Percentiles rank a stretch among this genome's conserved stretches.
phyloP scores from a whole-genome alignment of 1,140 invertebrate genomes.

The Ceratitis capitata region DNA sequence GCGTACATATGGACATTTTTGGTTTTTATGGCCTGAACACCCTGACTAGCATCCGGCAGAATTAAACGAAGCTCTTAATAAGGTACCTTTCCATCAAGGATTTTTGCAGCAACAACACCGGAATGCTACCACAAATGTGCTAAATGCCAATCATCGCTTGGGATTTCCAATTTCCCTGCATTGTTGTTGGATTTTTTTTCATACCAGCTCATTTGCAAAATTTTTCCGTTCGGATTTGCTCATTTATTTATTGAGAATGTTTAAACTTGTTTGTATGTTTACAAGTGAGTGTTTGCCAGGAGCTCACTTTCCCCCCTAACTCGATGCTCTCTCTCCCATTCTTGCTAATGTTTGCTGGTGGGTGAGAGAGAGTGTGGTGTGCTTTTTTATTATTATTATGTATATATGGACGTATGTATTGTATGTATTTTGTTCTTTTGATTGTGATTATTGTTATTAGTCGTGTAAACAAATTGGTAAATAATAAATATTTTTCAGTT shows the following conservation, averaged over 20 bases:
- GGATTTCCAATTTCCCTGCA: neutral
- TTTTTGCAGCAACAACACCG: no score
- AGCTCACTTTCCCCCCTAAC: no score
- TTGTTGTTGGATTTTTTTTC: neutral
- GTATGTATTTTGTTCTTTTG: slow-evolving; percentile 47
- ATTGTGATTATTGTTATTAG: slow-evolving; percentile 65
- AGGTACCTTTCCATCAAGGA: no score
- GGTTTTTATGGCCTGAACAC: no score
- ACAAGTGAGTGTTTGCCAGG: neutral
- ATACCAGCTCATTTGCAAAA: neutral
- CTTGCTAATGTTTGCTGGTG: neutral
- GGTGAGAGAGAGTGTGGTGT: no score
- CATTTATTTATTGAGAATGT: neutral
- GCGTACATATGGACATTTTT: no score
- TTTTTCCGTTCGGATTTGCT: neutral
- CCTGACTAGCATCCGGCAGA: no score
- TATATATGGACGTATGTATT: neutral
- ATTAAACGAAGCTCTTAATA: no score
- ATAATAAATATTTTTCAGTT: slow-evolving; percentile 66
- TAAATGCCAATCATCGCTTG: neutral
- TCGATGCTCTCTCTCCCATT: no score
- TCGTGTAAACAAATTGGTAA: slow-evolving; percentile 65
- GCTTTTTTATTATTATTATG: neutral
- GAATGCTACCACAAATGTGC: neutral
- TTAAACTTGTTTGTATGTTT: neutral